These are phyloP conservation scores for Neosalanx taihuensis DNA, from an alignment of 2,797 vertebrate species.

Conservation along the genomic window DNA sequence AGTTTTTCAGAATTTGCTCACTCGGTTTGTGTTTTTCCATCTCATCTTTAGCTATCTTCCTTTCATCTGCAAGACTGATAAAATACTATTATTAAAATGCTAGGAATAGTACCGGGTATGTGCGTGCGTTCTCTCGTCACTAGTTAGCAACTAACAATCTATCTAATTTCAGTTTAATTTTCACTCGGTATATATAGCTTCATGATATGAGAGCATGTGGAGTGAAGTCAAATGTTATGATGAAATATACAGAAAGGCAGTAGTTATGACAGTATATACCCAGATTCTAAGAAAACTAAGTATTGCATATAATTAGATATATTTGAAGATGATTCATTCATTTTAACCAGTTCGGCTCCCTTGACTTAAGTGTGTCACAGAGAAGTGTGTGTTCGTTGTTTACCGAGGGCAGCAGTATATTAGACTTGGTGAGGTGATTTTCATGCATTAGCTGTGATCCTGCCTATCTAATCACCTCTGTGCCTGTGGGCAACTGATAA, in stretches of 20 bases:
- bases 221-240: slow-evolving; percentile 51
- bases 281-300: neutral
- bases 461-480: neutral
- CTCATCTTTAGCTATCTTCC: neutral
- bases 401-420: neutral
- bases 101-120: neutral
- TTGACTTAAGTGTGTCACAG: neutral
- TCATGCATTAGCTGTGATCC: slow-evolving; percentile 5
- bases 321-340: neutral
- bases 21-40: neutral
- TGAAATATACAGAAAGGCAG: slow-evolving; percentile 24
- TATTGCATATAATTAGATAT: neutral
- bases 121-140: slow-evolving; percentile 11
- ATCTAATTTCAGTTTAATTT: slow-evolving; percentile 5
- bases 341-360: neutral
- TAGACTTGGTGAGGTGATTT: neutral
- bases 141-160: slow-evolving; percentile 14
- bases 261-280: slow-evolving; percentile 20
- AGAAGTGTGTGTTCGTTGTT: neutral
- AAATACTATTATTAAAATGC: slow-evolving; percentile 6
- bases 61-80: neutral
- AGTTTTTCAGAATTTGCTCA: neutral
- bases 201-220: slow-evolving; percentile 36
- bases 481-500: neutral
- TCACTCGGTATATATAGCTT: slow-evolving; percentile 22